A percentile compares a stretch with the other conserved stretches of the same genome.
These are phyloP conservation scores for Athrips mouffetella DNA, from an alignment of 2,888 invertebrate genomes.

Conservation along the genomic window DNA sequence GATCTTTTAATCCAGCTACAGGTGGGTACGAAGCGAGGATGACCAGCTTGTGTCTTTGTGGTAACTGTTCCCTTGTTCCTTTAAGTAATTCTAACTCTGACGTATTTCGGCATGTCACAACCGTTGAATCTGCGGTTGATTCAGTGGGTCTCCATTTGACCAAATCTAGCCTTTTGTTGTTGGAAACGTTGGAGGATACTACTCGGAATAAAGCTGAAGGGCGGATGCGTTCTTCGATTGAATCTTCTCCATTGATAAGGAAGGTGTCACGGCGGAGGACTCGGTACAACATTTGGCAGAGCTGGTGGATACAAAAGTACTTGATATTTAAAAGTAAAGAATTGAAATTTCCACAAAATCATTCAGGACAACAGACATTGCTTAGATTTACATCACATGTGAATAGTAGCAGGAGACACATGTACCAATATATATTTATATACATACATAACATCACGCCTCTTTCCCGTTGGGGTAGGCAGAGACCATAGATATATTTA, in stretches of 20 bases:
- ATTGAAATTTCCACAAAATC: too few relatives aligned
- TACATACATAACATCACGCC: too few relatives aligned
- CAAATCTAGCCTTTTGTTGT: constrained; percentile 27
- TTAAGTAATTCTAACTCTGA: constrained; percentile 23
- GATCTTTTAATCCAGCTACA: constrained; percentile 22
- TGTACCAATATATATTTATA: too few relatives aligned
- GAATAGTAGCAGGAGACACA: too few relatives aligned
- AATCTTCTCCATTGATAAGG: constrained; percentile 32
- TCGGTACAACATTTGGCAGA: constrained; percentile 30
- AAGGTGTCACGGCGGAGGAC: constrained; percentile 32
- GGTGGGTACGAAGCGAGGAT: constrained; percentile 27
- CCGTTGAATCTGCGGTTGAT: constrained; percentile 26
- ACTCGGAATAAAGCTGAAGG: constrained; percentile 31
- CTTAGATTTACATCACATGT: too few relatives aligned
- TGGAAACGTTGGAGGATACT: constrained; percentile 28
- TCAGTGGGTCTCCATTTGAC: constrained; percentile 33
- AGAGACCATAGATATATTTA: too few relatives aligned
- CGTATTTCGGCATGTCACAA: constrained; percentile 31
- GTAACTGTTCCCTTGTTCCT: constrained; percentile 16
- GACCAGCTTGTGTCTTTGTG: constrained; percentile 22
- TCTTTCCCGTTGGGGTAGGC: too few relatives aligned
- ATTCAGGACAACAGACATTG: too few relatives aligned
- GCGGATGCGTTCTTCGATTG: constrained; percentile 14
- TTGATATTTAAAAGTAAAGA: too few relatives aligned
- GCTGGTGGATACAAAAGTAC: constrained; percentile 25